Evolutionary conservation across 2,888 invertebrate species (phyloP), one percentile per base, ranked within the genome.

Genomic region (Latheticus oryzae): DNA sequence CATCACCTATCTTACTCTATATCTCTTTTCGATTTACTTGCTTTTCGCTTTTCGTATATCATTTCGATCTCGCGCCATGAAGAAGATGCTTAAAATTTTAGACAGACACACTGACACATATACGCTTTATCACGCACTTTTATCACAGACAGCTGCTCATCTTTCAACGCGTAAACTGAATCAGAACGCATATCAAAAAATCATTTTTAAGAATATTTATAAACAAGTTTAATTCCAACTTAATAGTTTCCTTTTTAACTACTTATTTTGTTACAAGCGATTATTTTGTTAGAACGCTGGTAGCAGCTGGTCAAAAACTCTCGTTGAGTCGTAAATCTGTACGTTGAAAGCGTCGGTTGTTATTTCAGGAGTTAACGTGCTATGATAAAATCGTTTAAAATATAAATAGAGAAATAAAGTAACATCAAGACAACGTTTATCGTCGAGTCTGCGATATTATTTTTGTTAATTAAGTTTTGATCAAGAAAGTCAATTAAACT

Each of bases 11-110:
- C 60, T 57, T 47, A 33, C 13, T 50, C 52, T 45, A 45, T 40
- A 60, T 60, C 60, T 56, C 60, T 13, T 52, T 60, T 60, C 57
- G 57, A 53, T 57, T 56, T 60, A 56, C 33, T 52, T 47, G 40
- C 47, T 50, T 47, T n/a, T 60, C 45, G 33, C 33, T 55, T 45
- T 58, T 58, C 58, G 24, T 38, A 42, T 35, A 45, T 35, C 53
- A 45, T 45, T 26, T 23, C 45, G 54, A 45, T 54, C 45, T 45
- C 28, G 16, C 13, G 7, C 32, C 24, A 45, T 45, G 37, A 43
- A 54, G n/a, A n/a, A n/a, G 45, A 45, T 54, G 45, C 26, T 48
- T 55, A 45, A 45, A 54, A 54, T 54, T 54, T 32, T 32, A 2
- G 26, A 7, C 23, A 7, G 33, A 26, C 50, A 50, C 37, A 5